phyloP scores from a whole-genome alignment of 2,888 invertebrate species.

The Proisotoma minuta region DNA sequence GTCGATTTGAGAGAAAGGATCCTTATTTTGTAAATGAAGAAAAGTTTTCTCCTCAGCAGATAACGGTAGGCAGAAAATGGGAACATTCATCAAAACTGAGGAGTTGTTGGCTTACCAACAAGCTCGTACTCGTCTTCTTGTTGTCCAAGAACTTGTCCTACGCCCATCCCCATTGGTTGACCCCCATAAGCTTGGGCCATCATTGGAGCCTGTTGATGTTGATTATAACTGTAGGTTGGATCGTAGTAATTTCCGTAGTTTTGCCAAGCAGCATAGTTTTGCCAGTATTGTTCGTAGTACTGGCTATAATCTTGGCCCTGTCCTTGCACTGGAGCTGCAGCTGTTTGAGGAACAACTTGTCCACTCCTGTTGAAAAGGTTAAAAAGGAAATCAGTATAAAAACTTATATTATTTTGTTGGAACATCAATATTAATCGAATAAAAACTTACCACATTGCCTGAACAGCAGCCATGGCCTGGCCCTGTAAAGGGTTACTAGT shows the following conservation, averaged over 20 bases:
- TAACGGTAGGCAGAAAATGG: not conserved
- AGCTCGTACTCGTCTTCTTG: conserved; percentile 47
- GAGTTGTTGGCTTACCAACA: conserved; percentile 42
- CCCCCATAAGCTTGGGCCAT: conserved; percentile 35
- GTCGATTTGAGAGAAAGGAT: conserved; percentile 9
- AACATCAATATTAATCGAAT: not conserved
- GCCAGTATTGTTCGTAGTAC: conserved; percentile 63
- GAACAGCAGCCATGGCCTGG: conserved; percentile 48
- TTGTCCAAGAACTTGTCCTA: conserved; percentile 34
- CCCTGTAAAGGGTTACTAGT: conserved; percentile 45
- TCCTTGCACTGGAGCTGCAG: conserved; percentile 18
- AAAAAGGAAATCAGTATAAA: conserved; percentile 1
- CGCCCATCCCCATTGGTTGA: conserved; percentile 34
- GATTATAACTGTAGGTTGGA: conserved; percentile 42
- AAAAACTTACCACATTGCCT: conserved; percentile 45
- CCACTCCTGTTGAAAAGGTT: conserved; percentile 39
- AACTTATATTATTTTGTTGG: not conserved
- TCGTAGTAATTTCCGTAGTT: conserved; percentile 48
- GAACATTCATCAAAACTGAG: conserved; percentile 12
- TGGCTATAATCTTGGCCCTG: conserved; percentile 42
- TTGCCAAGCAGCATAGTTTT: conserved; percentile 79
- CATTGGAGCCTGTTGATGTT: conserved; percentile 40
- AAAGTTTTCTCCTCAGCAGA: not conserved
- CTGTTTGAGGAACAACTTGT: conserved; percentile 33
- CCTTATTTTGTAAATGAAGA: not conserved